These are phyloP conservation scores for Acanthisitta chloris DNA, from an alignment of 2,113 vertebrate genomes.

Conservation along the genomic window DNA sequence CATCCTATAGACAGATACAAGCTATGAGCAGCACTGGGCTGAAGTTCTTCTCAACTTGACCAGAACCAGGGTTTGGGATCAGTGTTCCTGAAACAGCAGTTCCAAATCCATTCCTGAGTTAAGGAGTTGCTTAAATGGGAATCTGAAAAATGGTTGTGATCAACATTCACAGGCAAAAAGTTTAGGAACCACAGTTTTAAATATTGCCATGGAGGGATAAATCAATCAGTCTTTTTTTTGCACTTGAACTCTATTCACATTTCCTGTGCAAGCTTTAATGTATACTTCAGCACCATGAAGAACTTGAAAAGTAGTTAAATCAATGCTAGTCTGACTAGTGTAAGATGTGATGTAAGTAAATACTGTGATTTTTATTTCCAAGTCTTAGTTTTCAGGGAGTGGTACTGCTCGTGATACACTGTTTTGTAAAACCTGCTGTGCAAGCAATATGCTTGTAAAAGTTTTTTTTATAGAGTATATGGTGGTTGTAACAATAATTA, in stretches of 20 bases:
- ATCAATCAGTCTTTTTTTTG: background rate
- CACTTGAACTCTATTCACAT: background rate
- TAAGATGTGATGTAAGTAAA: background rate
- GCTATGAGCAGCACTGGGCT: too few species aligned
- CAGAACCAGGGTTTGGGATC: background rate
- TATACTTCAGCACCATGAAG: background rate
- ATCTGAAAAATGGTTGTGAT: fast-evolving
- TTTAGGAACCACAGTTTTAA: background rate
- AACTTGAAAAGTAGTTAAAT: background rate
- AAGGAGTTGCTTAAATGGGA: background rate
- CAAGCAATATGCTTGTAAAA: slow-evolving; percentile 4
- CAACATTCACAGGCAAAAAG: background rate
- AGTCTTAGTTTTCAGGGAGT: slow-evolving; percentile 10
- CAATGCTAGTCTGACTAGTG: background rate
- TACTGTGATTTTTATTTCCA: slow-evolving; percentile 33
- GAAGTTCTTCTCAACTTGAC: background rate
- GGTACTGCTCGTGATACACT: background rate
- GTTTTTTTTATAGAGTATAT: background rate
- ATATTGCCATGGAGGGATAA: fast-evolving
- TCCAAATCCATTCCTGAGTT: background rate
- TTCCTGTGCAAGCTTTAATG: background rate
- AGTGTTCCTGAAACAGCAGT: background rate
- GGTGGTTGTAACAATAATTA: slow-evolving; percentile 22
- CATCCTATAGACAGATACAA: background rate
- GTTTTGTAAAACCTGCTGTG: background rate